phyloP scores from a whole-genome alignment of 2,113 vertebrate species.

The Ageneiosus marmoratus region DNA sequence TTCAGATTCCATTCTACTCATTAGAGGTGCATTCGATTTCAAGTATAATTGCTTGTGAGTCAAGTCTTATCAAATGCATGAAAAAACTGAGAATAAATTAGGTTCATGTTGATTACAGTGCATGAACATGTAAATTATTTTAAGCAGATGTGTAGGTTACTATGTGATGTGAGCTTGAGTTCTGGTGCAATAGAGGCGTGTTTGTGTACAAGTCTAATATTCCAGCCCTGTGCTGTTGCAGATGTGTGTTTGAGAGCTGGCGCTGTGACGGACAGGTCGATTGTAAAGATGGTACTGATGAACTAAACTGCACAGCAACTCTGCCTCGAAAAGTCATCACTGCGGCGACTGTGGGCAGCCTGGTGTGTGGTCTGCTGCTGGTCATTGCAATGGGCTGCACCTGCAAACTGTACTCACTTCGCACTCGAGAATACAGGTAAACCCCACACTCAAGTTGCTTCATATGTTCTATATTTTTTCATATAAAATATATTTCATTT shows the following conservation, averaged over 20 bases:
- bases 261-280: constrained; percentile 88
- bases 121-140: neutral
- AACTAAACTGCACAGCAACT: constrained; percentile 81
- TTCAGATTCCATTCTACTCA: neutral
- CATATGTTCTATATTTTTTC: neutral
- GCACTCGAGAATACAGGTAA: constrained; percentile 81
- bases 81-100: neutral
- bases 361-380: constrained; percentile 85
- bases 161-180: neutral
- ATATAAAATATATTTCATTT: neutral
- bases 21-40: neutral
- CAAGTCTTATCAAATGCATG: neutral
- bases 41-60: neutral
- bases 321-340: constrained; percentile 90
- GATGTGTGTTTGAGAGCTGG: constrained; percentile 91
- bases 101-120: neutral
- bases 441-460: too few relatives aligned
- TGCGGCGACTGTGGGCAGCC: constrained; percentile 84
- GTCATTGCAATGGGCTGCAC: constrained; percentile 91
- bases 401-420: constrained; percentile 86
- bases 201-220: neutral
- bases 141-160: too few relatives aligned
- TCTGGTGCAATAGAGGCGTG: neutral
- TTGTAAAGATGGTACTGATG: constrained; percentile 85
- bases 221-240: constrained; percentile 51